Conservation (phyloP, 2,888 invertebrate species). For the Drosophila robusta region DNA sequence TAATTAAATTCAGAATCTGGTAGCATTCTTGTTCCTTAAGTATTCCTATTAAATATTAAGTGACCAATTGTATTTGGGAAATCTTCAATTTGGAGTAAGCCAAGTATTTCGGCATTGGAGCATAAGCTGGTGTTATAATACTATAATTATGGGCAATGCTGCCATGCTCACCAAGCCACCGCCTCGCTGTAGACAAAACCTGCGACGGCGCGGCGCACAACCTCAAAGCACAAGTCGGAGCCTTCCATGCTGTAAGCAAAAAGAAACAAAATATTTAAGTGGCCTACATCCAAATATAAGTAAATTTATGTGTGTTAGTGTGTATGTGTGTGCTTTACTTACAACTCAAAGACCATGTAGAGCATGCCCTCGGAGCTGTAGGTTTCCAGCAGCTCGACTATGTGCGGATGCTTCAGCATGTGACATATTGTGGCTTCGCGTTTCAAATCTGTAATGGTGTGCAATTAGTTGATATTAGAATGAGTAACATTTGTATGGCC, state of each 20-base stretch:
- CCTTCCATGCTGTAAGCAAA: constrained; percentile 95
- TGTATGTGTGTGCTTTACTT: constrained; percentile 86
- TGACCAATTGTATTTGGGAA: neutral
- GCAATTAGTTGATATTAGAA: constrained; percentile 68
- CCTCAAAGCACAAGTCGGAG: constrained; percentile 98
- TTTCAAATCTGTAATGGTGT: constrained; percentile 92
- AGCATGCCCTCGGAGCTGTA: constrained; percentile 99
- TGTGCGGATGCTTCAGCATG: constrained; percentile 99
- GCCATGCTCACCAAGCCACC: constrained; percentile 94
- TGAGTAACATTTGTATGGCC: constrained; percentile 47
- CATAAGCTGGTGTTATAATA: constrained; percentile 13
- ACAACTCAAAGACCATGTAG: constrained; percentile 99
- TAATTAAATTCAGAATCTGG: neutral
- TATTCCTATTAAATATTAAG: constrained; percentile 6
- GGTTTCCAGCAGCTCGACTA: constrained; percentile 98
- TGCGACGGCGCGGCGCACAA: constrained; percentile 96
- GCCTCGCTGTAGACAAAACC: constrained; percentile 99
- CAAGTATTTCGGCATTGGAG: constrained; percentile 1
- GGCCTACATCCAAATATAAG: constrained; percentile 38
- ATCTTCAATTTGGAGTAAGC: neutral
- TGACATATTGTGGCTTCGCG: constrained; percentile 99
- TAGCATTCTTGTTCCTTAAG: neutral
- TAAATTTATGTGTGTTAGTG: constrained; percentile 3
- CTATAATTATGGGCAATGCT: constrained; percentile 23
- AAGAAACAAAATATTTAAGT: constrained; percentile 39